A percentile compares a stretch with the other conserved stretches of the same genome.
Conservation (phyloP, 2,888 invertebrate genomes). For the Tiphia femorata region DNA sequence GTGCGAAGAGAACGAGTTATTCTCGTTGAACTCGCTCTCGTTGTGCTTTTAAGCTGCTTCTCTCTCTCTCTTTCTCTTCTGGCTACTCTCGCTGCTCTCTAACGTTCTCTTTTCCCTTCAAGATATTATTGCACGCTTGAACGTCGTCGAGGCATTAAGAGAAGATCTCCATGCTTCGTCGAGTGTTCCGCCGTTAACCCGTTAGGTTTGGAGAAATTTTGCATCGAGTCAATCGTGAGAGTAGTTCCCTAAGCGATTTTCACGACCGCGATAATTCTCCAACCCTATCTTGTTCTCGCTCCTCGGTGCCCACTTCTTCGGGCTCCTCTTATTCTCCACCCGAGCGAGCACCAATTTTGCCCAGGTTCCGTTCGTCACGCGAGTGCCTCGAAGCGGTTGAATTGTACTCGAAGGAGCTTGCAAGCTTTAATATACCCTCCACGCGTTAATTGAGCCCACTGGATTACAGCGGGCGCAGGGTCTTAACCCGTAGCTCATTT, state of each 20-base stretch:
- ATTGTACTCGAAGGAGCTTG: not conserved
- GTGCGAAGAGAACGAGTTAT: not conserved
- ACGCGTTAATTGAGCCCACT: constrained; percentile 1
- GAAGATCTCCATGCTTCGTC: no score
- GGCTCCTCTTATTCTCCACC: no score
- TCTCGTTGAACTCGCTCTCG: not conserved
- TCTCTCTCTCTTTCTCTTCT: not conserved
- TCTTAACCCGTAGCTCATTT: constrained; percentile 3
- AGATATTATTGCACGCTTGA: not conserved
- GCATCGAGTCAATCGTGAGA: no score
- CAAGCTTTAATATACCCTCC: not conserved
- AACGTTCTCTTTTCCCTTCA: not conserved
- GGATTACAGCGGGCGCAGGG: no score
- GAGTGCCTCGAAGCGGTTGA: not conserved
- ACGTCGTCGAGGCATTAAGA: no score
- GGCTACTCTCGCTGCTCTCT: not conserved
- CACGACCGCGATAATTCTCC: no score
- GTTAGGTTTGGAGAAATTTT: no score
- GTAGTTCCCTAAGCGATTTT: no score
- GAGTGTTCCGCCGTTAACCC: no score
- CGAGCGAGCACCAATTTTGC: not conserved
- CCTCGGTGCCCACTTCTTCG: no score
- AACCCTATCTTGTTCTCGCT: no score
- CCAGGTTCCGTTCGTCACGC: not conserved
- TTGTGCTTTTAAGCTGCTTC: not conserved